These are phyloP conservation scores for Abrostola tripartita DNA, from an alignment of 2,888 invertebrate genomes.

Conservation along the genomic window DNA sequence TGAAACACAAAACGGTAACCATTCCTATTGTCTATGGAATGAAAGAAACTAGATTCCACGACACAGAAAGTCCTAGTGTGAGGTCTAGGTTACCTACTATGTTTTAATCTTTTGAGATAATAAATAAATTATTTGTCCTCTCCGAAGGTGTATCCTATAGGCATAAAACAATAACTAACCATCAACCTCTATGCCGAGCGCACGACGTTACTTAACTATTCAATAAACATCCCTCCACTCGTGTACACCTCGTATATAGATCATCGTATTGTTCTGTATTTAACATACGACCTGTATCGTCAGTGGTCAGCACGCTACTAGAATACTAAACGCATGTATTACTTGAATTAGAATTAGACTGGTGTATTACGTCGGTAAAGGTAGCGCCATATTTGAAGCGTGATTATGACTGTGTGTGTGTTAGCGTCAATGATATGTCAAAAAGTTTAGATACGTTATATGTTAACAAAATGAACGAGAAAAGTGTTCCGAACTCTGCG, in stretches of 20 bases:
- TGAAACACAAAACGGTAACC: no score
- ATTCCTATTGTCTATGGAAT: no score
- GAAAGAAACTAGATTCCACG: no score
- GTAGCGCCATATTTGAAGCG: slow-evolving; percentile 57
- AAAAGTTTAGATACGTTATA: no score
- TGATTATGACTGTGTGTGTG: slow-evolving; percentile 17
- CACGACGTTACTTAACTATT: slow-evolving; percentile 69
- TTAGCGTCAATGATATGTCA: slow-evolving; percentile 10
- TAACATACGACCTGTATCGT: slow-evolving; percentile 81
- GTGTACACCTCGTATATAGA: slow-evolving; percentile 88
- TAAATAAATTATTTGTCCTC: neutral
- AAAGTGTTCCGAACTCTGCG: no score
- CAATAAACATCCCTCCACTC: slow-evolving; percentile 76
- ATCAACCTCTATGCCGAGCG: slow-evolving; percentile 66
- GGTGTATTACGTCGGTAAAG: slow-evolving; percentile 61
- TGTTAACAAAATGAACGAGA: no score
- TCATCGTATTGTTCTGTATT: slow-evolving; percentile 86
- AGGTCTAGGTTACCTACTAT: no score
- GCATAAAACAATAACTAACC: slow-evolving; percentile 12
- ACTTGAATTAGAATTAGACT: slow-evolving; percentile 76
- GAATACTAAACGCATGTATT: slow-evolving; percentile 66
- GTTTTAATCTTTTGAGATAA: no score
- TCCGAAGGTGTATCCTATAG: slow-evolving; percentile 12
- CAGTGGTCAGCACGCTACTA: slow-evolving; percentile 65
- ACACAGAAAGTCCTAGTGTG: no score